These are phyloP conservation scores for Melanotaenia boesemani DNA, from an alignment of 2,797 vertebrate species.

Conservation along the genomic window DNA sequence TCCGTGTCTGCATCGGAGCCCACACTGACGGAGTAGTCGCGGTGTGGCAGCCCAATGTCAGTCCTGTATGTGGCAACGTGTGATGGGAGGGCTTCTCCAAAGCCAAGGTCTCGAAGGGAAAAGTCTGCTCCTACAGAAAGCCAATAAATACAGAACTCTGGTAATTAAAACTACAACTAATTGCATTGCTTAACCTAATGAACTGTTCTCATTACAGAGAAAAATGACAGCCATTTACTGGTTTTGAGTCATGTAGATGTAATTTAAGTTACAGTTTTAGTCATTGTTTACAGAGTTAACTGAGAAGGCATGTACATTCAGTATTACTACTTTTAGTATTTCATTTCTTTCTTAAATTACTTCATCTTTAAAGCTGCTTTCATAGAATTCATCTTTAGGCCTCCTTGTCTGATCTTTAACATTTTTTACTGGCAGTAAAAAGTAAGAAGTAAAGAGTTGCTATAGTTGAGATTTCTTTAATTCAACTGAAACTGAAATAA, in stretches of 20 bases:
- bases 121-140: conserved; percentile 88
- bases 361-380: conserved; percentile 13
- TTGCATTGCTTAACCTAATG: conserved; percentile 31
- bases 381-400: background rate
- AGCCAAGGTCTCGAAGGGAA: conserved; percentile 92
- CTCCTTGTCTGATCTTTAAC: background rate
- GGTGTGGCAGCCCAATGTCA: conserved; percentile 91
- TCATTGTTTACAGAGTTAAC: conserved; percentile 13
- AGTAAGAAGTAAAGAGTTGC: background rate
- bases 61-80: conserved; percentile 91
- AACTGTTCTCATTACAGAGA: conserved; percentile 21
- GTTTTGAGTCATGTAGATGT: conserved; percentile 16
- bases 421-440: background rate
- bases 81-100: conserved; percentile 88
- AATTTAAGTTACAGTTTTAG: conserved; percentile 20
- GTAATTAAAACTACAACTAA: conserved; percentile 21
- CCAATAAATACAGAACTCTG: conserved; percentile 30
- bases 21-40: conserved; percentile 91
- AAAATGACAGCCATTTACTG: conserved; percentile 26
- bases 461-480: background rate
- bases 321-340: conserved; percentile 46
- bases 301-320: conserved; percentile 5
- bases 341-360: conserved; percentile 12
- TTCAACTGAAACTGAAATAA: background rate
- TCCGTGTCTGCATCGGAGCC: conserved; percentile 94